These are phyloP conservation scores for Boloria selene DNA, from an alignment of 2,888 invertebrate genomes.

Conservation along the genomic window DNA sequence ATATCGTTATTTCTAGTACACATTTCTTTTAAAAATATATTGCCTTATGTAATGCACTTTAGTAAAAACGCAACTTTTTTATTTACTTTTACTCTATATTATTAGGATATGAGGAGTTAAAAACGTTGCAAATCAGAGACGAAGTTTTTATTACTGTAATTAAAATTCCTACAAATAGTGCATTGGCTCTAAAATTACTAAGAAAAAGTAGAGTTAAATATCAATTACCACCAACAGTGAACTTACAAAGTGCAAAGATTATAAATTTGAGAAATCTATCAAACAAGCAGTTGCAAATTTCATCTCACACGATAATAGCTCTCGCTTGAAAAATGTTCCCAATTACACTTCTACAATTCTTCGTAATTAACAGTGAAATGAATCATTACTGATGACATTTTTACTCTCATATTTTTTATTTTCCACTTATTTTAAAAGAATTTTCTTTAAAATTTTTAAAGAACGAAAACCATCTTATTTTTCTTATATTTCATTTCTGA, in stretches of 20 bases:
- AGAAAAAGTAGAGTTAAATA: neutral
- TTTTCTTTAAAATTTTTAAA: no score
- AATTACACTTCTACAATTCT: slow-evolving; percentile 58
- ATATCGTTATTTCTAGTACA: no score
- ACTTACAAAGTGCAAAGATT: neutral
- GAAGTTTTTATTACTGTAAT: no score
- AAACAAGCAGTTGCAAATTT: slow-evolving; percentile 46
- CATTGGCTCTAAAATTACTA: neutral
- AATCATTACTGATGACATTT: slow-evolving; percentile 49
- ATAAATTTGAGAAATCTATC: slow-evolving; percentile 35
- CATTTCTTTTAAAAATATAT: no score
- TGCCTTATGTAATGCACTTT: no score
- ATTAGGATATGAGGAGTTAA: no score
- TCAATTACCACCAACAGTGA: neutral
- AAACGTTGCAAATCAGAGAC: no score
- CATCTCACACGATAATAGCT: slow-evolving; percentile 41
- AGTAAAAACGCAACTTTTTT: no score
- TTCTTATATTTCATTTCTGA: no score
- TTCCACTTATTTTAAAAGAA: slow-evolving; percentile 2
- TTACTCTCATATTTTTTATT: slow-evolving; percentile 12
- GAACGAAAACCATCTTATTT: no score
- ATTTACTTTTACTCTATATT: no score
- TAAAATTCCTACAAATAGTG: no score
- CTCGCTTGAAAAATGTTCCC: slow-evolving; percentile 53
- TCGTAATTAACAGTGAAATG: slow-evolving; percentile 59